Base-by-base conservation (phyloP, 2,797 vertebrate genomes). In the Phataginus tricuspis region DNA sequence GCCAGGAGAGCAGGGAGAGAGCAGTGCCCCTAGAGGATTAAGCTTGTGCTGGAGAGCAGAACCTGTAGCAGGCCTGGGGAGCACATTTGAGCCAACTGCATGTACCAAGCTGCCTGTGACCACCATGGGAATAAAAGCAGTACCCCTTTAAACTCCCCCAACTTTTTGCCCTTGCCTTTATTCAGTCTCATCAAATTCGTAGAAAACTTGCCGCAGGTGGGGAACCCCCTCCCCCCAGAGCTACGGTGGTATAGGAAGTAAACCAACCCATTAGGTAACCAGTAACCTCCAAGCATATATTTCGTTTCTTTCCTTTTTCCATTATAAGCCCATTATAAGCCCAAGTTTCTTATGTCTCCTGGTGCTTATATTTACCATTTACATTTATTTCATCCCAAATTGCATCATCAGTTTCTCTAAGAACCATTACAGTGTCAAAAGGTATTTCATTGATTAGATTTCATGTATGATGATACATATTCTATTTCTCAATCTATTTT, bases 251-350 rank as follows among this genome's bases (percentile, higher is more conserved):
- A 53, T 77, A 79, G 69, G 51, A 74, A 71, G 84, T 12, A 88
- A 63, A 59, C 27, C 11, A 89, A 83, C 7, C 55, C 82, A 27
- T 29, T 45, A 66, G 51, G 66, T 39, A 12, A 31, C 37, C 27
- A 31, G 34, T 74, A 49, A 49, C 8, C 12, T 29, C 25, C 18
- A 79, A 74, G 51, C 11, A 51, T 68, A 74, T 12, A 18, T 39
- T 37, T 42, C 74, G 27, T 34, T 89, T 77, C 29, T 63, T 95
- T 83, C 85, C 59, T 94, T 96, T 92, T 27, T 87, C 57, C 5
- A 49, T 69, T 59, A 23, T 8, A 53, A 86, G 49, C 29, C 57
- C 5, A 49, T 69, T 59, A 23, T 8, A 53, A 86, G 49, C 29
- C 61, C 71, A 83, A n/a, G 19, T 78, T 90, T 90, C 63, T 86